Percentiles rank a stretch among this genome's conserved stretches.
phyloP scores from a whole-genome alignment of 2,797 vertebrate genomes.

The Acrossocheilus fasciatus region DNA sequence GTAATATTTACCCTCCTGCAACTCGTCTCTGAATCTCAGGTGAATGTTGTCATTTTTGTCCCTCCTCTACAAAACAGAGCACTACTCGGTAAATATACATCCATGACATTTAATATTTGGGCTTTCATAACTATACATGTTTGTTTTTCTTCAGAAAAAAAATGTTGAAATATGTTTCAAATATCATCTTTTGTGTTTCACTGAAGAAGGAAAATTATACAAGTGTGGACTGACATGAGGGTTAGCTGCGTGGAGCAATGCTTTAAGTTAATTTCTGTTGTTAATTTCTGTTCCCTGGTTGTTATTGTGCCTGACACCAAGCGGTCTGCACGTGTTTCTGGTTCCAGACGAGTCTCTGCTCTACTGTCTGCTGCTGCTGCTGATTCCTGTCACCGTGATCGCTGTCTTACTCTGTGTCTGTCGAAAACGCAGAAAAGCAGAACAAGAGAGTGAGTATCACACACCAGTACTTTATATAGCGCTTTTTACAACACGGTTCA shows the following conservation, averaged over 20 bases:
- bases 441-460: constrained; percentile 8
- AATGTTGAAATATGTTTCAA: not conserved
- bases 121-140: not conserved
- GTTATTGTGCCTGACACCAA: not conserved
- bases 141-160: too few relatives aligned
- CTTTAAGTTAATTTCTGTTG: too few relatives aligned
- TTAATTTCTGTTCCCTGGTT: too few relatives aligned
- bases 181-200: not conserved
- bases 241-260: not conserved
- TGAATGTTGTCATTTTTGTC: too few relatives aligned
- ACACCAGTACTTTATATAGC: not conserved
- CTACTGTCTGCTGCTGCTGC: constrained; percentile 11
- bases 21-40: not conserved
- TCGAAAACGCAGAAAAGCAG: not conserved
- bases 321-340: not conserved
- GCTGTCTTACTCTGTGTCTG: not conserved
- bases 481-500: not conserved
- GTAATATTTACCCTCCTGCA: not conserved
- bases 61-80: not conserved
- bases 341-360: not conserved
- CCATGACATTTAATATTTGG: not conserved
- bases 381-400: constrained; percentile 7
- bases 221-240: not conserved
- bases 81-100: not conserved
- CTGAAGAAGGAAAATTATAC: not conserved